Evolutionary conservation across 2,888 invertebrate species (phyloP), one percentile per base, ranked within the genome.

Genomic region (Rosalia funebris): DNA sequence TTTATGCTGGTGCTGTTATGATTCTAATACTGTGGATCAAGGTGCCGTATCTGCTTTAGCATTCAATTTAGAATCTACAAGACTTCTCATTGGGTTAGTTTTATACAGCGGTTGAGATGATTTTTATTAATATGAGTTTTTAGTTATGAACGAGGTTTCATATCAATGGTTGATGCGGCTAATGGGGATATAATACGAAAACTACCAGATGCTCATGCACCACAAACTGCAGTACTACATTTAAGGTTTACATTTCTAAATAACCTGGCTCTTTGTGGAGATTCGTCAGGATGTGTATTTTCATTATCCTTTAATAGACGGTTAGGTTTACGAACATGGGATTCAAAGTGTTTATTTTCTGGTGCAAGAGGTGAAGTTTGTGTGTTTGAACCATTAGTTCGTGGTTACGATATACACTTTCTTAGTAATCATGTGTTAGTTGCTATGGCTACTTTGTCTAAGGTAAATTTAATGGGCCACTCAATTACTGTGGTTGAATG

Each of bases 311-410:
- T 97, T 77, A 93, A 92, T 37, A 85, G 96, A 58, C 89, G 93
- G 9, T 85, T 97, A 70, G 96, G 96, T 10, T 91, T 95, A 32
- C 86, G 96, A 39, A 91, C 92, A 0, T 94, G 93, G 79, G 91
- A 94, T 62, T 92, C 95, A 0, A 91, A 94, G 52, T 98, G 98
- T 79, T 84, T 99, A 11, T 99, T 99, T 82, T 97, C 98, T 31
- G 98, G 98, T 25, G 96, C 96, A 54, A 88, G 96, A 55, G 99
- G 99, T 0, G 99, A 99, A 85, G 95, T 95, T 42, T 90, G 90
- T 74, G 85, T 87, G 9, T 83, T 92, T 62, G 91, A 91, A 75
- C 91, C 91, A 0, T 81, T 92, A 10, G 70, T 81, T 10, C 76
- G 81, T 45, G 83, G 77, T 2, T 76, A 79, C 42, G 82, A 83